Evolutionary conservation across 1,140 invertebrate species (phyloP).

Genomic region (Pissodes strobi): DNA sequence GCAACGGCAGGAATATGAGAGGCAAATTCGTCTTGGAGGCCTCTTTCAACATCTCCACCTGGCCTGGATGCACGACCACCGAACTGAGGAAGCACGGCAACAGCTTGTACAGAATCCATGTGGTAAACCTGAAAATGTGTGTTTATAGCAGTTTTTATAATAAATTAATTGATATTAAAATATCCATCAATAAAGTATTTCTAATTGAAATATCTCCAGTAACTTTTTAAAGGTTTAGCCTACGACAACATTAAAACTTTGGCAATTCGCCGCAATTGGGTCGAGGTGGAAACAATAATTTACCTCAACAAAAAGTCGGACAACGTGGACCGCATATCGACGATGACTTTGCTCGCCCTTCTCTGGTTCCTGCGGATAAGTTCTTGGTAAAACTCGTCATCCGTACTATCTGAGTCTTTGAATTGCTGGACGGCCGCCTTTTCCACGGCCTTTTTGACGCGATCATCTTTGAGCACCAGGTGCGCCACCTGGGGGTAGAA

Average conservation of each 20-base stretch:
- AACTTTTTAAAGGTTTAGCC: no score
- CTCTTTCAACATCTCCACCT: constrained; percentile 75
- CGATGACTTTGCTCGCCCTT: constrained; percentile 70
- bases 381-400: constrained; percentile 57
- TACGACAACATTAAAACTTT: no score
- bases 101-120: constrained; percentile 84
- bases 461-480: constrained; percentile 70
- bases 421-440: constrained; percentile 61
- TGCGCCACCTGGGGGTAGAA: constrained; percentile 67
- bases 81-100: constrained; percentile 78
- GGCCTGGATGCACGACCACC: constrained; percentile 75
- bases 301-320: constrained; percentile 69
- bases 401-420: constrained; percentile 54
- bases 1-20: constrained; percentile 88
- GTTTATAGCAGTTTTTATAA: no score
- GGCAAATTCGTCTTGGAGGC: constrained; percentile 73
- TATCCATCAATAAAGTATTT: no score
- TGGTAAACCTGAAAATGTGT: no score
- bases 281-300: no score
- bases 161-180: no score
- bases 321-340: constrained; percentile 73
- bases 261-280: no score
- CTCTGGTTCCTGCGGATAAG: constrained; percentile 63
- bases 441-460: constrained; percentile 70
- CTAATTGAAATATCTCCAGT: no score